Evolutionary conservation across 2,888 invertebrate species (phyloP), one percentile per base, ranked within the genome.

Genomic region (Adelphocoris suturalis): DNA sequence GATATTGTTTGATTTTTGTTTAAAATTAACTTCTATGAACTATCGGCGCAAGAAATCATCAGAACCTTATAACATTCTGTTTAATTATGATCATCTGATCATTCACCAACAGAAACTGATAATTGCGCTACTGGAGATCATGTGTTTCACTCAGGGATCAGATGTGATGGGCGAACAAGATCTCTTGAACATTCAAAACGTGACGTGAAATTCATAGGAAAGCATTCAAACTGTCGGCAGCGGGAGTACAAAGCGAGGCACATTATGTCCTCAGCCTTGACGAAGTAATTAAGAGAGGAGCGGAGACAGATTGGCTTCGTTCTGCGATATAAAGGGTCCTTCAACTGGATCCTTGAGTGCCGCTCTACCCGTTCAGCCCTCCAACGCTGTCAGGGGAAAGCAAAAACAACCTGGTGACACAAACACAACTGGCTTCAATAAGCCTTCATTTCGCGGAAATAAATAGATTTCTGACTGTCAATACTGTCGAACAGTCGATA

Each of bases 281-380:
- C 68, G 68, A 12, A 68, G 68, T 68, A 68, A 68, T 68, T 68
- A 68, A 68, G 68, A 68, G 68, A 68, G 23, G 68, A 68, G 23
- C 23, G 27, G 68, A 68, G 68, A 68, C 68, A 68, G 68, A 68
- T 68, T 68, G 68, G 68, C 68, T 68, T 68, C 68, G 68, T 68
- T 68, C 68, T 68, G 68, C n/a, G 68, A 4, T 19, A 68, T 68
- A 27, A 68, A 23, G 68, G 68, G 68, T 19, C 68, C 68, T 68
- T 23, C 68, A 68, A 12, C 68, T 2, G 68, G 68, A 27, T 27
- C 23, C 68, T 68, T 23, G 27, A 68, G 68, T 68, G 68, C 27
- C 68, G 19, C n/a, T 19, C 23, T 68, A 68, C 68, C 68, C 23
- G 23, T 7, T 68, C 23, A 68, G 23, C 19, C 7, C 57, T 57